A percentile compares a stretch with the other conserved stretches of the same genome.
These are phyloP conservation scores for Tenodera sinensis DNA, from an alignment of 2,888 invertebrate species.

Conservation along the genomic window DNA sequence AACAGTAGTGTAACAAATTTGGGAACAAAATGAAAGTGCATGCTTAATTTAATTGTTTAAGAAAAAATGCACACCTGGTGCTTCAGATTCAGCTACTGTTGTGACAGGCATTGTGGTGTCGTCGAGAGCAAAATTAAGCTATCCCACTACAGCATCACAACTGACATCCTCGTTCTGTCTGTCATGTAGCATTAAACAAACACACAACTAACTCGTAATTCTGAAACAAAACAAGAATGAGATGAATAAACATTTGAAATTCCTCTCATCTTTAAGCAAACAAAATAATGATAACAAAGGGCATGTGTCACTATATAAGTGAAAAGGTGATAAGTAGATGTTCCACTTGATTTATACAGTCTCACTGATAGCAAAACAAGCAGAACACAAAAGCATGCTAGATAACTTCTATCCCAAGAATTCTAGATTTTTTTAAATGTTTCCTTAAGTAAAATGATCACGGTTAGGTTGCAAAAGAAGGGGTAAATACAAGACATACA, in stretches of 20 bases:
- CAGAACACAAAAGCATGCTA: too few relatives aligned
- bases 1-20: not conserved
- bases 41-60: not conserved
- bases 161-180: not conserved
- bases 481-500: too few relatives aligned
- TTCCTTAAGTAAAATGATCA: too few relatives aligned
- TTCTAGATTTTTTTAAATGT: too few relatives aligned
- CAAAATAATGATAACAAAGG: not conserved
- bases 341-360: not conserved
- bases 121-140: not conserved
- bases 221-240: not conserved
- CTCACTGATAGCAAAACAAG: too few relatives aligned
- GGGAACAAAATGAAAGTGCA: not conserved
- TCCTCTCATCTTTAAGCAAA: not conserved
- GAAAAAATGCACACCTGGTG: slow-evolving; percentile 12
- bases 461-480: too few relatives aligned
- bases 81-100: slow-evolving; percentile 18
- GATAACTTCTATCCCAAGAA: too few relatives aligned
- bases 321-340: not conserved
- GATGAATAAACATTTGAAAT: not conserved
- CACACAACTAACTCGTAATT: not conserved
- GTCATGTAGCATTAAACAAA: not conserved
- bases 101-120: slow-evolving; percentile 18
- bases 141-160: not conserved
- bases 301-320: not conserved